Conservation (phyloP, 1,140 invertebrate genomes). For the Drosophila punjabiensis region DNA sequence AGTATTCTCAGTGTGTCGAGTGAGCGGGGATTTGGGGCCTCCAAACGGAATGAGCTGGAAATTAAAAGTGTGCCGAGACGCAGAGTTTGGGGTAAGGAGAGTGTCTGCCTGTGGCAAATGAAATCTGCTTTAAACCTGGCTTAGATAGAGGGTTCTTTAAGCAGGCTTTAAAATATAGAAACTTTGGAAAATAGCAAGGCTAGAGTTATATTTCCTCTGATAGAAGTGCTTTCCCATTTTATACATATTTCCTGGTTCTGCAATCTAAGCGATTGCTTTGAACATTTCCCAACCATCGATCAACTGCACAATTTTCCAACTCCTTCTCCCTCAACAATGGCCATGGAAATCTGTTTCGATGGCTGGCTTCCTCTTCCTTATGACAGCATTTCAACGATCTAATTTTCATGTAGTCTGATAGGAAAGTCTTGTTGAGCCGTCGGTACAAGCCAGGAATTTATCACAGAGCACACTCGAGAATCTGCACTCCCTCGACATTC, state of each 20-base stretch:
- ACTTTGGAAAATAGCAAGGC: background rate
- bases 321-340: constrained; percentile 4
- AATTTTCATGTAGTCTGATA: constrained; percentile 82
- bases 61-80: constrained; percentile 36
- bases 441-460: constrained; percentile 70
- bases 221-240: background rate
- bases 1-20: constrained; percentile 15
- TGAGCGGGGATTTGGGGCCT: constrained; percentile 7
- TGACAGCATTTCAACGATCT: constrained; percentile 64
- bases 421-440: constrained; percentile 67
- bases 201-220: background rate
- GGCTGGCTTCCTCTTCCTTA: constrained; percentile 47
- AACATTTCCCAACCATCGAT: constrained; percentile 35
- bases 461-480: constrained; percentile 49
- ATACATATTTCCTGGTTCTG: constrained; percentile 8
- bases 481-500: constrained; percentile 60
- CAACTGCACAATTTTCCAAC: constrained; percentile 10
- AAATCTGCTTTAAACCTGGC: constrained; percentile 9
- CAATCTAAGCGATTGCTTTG: constrained; percentile 10
- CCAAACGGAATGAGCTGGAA: constrained; percentile 44
- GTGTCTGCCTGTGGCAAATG: constrained; percentile 14
- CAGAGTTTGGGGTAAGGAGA: constrained; percentile 4
- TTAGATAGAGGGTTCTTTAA: background rate
- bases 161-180: background rate
- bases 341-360: constrained; percentile 32